Conservation (phyloP, 2,888 invertebrate genomes). For the Tachystola acroxantha region DNA sequence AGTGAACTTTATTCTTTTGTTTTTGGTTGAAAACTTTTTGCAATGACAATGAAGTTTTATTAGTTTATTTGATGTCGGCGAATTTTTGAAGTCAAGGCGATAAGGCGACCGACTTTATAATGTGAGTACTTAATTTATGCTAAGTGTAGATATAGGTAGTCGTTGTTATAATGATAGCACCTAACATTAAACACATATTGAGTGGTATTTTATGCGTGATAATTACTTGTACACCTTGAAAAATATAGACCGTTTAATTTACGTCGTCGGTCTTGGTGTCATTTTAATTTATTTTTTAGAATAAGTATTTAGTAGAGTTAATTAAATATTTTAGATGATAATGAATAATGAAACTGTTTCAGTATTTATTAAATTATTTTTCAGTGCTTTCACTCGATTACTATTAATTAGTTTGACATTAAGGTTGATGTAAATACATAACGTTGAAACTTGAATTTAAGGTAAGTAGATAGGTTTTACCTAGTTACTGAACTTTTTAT, state of each 20-base stretch:
- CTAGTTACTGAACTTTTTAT: too few relatives aligned
- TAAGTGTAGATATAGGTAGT: constrained; percentile 5
- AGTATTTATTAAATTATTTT: too few relatives aligned
- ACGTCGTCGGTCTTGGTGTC: too few relatives aligned
- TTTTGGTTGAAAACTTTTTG: constrained; percentile 4
- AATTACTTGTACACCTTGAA: constrained; percentile 16
- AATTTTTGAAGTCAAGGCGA: constrained; percentile 21
- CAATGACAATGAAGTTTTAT: constrained; percentile 8
- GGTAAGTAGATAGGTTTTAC: too few relatives aligned
- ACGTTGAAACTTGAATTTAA: too few relatives aligned
- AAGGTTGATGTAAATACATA: too few relatives aligned
- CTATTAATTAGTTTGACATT: too few relatives aligned
- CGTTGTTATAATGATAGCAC: constrained; percentile 1
- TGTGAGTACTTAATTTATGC: constrained; percentile 29
- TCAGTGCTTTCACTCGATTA: too few relatives aligned
- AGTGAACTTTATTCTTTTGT: constrained; percentile 10
- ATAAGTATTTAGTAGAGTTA: too few relatives aligned
- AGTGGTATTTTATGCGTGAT: constrained; percentile 7
- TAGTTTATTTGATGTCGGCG: not conserved
- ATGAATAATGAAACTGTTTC: too few relatives aligned
- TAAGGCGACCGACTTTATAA: constrained; percentile 8
- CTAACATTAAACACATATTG: constrained; percentile 1
- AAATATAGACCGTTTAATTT: not conserved
- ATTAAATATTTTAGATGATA: too few relatives aligned
- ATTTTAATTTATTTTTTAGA: too few relatives aligned